Evolutionary conservation across 2,888 invertebrate genomes (phyloP).

Genomic region (Rhimphoctona megacephalus): DNA sequence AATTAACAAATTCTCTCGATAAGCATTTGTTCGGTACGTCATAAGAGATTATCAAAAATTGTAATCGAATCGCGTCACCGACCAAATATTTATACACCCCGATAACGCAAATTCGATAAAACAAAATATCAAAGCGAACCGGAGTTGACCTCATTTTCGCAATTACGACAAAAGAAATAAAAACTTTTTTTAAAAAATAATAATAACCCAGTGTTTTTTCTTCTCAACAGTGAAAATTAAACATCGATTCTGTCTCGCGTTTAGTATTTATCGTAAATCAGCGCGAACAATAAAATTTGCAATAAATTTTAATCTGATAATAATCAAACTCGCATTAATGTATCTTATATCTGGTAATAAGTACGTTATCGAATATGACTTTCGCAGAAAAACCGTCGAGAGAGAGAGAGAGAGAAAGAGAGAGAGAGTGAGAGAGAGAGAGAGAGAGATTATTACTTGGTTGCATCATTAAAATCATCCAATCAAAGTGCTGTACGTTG

Average conservation of each 20-base stretch:
- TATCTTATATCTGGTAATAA: slow-evolving; percentile 6
- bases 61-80: background rate
- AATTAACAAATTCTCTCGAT: background rate
- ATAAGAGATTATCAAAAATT: background rate
- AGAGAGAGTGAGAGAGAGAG: background rate
- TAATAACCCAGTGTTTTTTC: background rate
- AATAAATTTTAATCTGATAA: slow-evolving; percentile 31
- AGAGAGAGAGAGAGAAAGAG: background rate
- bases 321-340: background rate
- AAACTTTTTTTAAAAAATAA: background rate
- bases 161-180: background rate
- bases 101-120: background rate
- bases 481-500: background rate
- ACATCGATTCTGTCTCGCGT: background rate
- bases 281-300: slow-evolving; percentile 17
- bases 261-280: background rate
- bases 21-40: background rate
- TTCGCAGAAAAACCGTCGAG: background rate
- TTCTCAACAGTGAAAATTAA: background rate
- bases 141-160: background rate
- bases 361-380: slow-evolving; percentile 24
- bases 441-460: slow-evolving; percentile 32
- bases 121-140: background rate
- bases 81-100: background rate
- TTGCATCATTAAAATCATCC: slow-evolving; percentile 31